phyloP scores from a whole-genome alignment of 2,113 vertebrate genomes.

The Platichthys flesus region DNA sequence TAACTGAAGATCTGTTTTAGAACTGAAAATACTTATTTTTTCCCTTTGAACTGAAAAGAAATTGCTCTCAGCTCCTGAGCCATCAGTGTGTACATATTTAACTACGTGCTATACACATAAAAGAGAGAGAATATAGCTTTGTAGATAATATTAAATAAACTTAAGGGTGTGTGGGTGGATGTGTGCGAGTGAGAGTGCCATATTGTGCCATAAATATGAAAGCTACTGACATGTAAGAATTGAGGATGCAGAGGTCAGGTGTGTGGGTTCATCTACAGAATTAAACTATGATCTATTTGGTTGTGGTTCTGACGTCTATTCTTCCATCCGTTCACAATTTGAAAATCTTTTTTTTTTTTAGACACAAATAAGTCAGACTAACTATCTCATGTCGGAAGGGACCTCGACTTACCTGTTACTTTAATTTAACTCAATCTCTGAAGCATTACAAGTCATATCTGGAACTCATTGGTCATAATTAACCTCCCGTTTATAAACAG shows the following conservation, averaged over 20 bases:
- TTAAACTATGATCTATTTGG: constrained; percentile 73
- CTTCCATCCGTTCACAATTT: background rate
- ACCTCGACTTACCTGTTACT: constrained; percentile 39
- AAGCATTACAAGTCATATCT: constrained; percentile 24
- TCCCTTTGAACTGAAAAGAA: constrained; percentile 8
- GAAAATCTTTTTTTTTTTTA: background rate
- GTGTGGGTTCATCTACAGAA: constrained; percentile 63
- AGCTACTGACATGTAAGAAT: constrained; percentile 70
- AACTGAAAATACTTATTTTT: background rate
- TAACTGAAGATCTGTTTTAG: constrained; percentile 8
- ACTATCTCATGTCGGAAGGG: constrained; percentile 16
- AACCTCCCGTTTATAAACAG: constrained; percentile 28
- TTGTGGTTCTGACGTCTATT: constrained; percentile 23
- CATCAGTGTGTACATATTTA: constrained; percentile 71
- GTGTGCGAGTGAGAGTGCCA: constrained; percentile 28
- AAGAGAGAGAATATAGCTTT: constrained; percentile 51
- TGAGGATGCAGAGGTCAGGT: constrained; percentile 33
- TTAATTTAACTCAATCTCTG: background rate
- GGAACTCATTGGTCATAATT: background rate
- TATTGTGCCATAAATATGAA: constrained; percentile 58
- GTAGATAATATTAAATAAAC: constrained; percentile 68
- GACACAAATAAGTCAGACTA: background rate
- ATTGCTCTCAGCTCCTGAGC: background rate
- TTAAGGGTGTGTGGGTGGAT: background rate
- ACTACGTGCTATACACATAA: constrained; percentile 49